Conservation (phyloP, 2,797 vertebrate species). For the Aselliscus stoliczkanus region DNA sequence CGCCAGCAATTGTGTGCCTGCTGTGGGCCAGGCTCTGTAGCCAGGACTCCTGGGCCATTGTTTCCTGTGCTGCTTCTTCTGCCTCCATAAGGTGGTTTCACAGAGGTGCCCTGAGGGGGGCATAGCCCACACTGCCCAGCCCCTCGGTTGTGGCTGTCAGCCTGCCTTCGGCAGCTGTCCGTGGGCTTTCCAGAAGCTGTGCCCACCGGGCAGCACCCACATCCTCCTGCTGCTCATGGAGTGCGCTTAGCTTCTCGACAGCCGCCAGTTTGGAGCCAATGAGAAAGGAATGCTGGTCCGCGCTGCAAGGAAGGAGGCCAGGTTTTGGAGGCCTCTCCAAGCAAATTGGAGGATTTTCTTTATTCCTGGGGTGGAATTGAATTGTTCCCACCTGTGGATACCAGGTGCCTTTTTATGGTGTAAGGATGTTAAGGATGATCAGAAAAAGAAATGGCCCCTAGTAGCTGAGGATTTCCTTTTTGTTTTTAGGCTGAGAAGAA, state of each 20-base stretch:
- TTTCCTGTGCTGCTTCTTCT: neutral
- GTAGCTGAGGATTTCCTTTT: neutral
- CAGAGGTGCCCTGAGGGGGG: neutral
- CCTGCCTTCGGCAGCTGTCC: neutral
- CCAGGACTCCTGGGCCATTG: neutral
- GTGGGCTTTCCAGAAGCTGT: neutral
- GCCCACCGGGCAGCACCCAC: neutral
- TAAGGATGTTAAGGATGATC: neutral
- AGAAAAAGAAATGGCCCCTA: neutral
- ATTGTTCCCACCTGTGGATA: neutral
- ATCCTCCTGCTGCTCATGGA: neutral
- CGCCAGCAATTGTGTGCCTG: fast-evolving
- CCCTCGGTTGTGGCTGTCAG: fast-evolving
- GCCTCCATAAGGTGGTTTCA: fast-evolving
- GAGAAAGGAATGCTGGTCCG: neutral
- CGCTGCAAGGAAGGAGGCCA: neutral
- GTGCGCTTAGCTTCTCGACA: fast-evolving
- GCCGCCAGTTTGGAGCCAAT: neutral
- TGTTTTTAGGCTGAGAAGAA: neutral
- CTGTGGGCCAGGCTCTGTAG: neutral
- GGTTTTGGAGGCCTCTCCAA: neutral
- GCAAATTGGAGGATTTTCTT: neutral
- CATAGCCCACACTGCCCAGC: fast-evolving
- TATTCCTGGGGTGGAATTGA: neutral
- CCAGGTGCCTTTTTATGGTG: neutral